These are phyloP conservation scores for Drosophila crucigera DNA, from an alignment of 2,888 invertebrate genomes.

Conservation along the genomic window DNA sequence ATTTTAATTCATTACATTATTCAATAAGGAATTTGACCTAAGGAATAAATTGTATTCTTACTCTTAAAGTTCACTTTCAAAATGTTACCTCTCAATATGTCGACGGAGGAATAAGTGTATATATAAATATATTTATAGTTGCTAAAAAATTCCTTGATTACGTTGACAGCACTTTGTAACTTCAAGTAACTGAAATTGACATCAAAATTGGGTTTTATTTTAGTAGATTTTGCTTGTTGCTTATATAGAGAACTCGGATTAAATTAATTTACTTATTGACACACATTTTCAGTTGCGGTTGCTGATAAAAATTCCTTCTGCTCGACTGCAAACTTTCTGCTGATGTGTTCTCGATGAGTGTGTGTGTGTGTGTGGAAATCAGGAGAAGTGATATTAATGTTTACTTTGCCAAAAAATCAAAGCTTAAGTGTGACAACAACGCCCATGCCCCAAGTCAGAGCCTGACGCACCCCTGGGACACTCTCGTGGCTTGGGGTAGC, in stretches of 20 bases:
- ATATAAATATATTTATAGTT: not conserved
- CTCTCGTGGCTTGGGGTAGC: not conserved
- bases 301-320: conserved; percentile 33
- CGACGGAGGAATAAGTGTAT: no score
- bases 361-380: conserved; percentile 5
- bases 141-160: not conserved
- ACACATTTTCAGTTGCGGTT: conserved; percentile 52
- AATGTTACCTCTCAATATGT: not conserved
- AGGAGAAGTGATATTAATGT: conserved; percentile 25
- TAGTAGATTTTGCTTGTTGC: conserved; percentile 33
- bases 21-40: not conserved
- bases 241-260: conserved; percentile 51
- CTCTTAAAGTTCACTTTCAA: not conserved
- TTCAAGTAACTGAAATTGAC: conserved; percentile 16
- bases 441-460: conserved; percentile 32
- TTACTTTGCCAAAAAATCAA: conserved; percentile 54
- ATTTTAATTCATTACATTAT: not conserved
- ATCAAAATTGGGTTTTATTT: conserved; percentile 17
- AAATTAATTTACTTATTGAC: conserved; percentile 73
- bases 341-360: not conserved
- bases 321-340: conserved; percentile 19
- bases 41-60: accelerated
- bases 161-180: not conserved
- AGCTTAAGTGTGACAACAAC: conserved; percentile 46
- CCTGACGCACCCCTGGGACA: conserved; percentile 62